phyloP scores from a whole-genome alignment of 2,888 invertebrate genomes.

The Lysandra coridon region DNA sequence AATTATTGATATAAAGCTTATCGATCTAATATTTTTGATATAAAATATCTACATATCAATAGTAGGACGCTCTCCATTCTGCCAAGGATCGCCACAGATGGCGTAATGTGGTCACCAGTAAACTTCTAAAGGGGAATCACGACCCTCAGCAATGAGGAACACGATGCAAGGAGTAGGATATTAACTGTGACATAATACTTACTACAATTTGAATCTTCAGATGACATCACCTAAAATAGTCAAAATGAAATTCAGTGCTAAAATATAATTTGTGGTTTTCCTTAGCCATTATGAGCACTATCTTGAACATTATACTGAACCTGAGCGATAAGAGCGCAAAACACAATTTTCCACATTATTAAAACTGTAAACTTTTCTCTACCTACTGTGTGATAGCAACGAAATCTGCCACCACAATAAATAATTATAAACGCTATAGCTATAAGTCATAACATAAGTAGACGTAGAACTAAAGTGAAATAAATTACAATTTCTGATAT shows the following conservation, averaged over 20 bases:
- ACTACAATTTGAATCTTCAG: slow-evolving; percentile 29
- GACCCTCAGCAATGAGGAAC: too few species aligned
- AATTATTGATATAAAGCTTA: too few species aligned
- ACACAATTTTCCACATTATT: slow-evolving; percentile 20
- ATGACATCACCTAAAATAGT: slow-evolving; percentile 7
- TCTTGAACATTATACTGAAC: background rate
- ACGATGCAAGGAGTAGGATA: too few species aligned
- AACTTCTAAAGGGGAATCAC: too few species aligned
- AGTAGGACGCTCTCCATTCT: too few species aligned
- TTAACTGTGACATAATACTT: slow-evolving; percentile 8
- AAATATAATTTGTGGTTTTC: background rate
- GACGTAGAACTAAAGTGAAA: slow-evolving; percentile 9
- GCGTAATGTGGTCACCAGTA: too few species aligned
- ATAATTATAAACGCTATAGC: slow-evolving; percentile 3
- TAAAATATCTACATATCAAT: too few species aligned
- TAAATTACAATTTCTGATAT: background rate
- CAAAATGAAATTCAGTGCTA: background rate
- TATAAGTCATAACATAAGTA: background rate
- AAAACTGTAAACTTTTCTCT: background rate
- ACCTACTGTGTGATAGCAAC: background rate
- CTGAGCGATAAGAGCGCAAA: background rate
- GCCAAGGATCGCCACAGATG: too few species aligned
- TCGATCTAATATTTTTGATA: too few species aligned
- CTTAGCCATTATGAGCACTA: background rate
- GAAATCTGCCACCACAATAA: background rate